Percentiles rank a stretch among this genome's conserved stretches.
Conservation (phyloP, 53 echinoderm and acorn worm genomes). For the Temnopleurus reevesii region DNA sequence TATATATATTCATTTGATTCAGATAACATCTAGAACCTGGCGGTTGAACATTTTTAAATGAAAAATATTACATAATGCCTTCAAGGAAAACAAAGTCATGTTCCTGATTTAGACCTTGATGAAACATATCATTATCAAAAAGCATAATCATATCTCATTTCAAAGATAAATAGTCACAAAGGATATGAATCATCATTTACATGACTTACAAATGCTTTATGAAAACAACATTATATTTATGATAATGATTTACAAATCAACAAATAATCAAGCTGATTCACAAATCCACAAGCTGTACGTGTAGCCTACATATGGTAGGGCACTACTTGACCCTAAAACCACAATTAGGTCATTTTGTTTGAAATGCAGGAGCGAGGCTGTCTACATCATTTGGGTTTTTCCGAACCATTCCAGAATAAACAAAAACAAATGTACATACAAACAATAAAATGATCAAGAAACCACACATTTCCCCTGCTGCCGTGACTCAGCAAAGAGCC, state of each 20-base stretch:
- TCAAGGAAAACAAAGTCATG: too few species aligned
- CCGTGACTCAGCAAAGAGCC: neutral
- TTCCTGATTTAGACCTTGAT: too few species aligned
- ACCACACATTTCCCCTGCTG: neutral
- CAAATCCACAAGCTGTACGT: too few species aligned
- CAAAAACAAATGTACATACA: neutral
- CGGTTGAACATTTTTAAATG: too few species aligned
- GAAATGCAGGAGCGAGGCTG: neutral
- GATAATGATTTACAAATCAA: neutral
- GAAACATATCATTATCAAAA: too few species aligned
- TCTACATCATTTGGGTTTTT: neutral
- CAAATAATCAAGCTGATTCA: too few species aligned
- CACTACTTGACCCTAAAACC: neutral
- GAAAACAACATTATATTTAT: neutral
- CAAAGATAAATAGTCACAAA: neutral
- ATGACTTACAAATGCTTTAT: neutral
- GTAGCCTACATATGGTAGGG: too few species aligned
- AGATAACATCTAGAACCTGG: too few species aligned
- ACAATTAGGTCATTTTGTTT: neutral
- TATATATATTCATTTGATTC: too few species aligned
- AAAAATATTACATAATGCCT: too few species aligned
- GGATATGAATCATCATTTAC: conserved; percentile 3
- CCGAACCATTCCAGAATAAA: neutral
- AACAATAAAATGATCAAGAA: neutral
- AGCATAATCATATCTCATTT: too few species aligned